Percentiles rank a stretch among this genome's conserved stretches.
Conservation (phyloP, 1,140 invertebrate species). For the Drosophila carrolli region DNA sequence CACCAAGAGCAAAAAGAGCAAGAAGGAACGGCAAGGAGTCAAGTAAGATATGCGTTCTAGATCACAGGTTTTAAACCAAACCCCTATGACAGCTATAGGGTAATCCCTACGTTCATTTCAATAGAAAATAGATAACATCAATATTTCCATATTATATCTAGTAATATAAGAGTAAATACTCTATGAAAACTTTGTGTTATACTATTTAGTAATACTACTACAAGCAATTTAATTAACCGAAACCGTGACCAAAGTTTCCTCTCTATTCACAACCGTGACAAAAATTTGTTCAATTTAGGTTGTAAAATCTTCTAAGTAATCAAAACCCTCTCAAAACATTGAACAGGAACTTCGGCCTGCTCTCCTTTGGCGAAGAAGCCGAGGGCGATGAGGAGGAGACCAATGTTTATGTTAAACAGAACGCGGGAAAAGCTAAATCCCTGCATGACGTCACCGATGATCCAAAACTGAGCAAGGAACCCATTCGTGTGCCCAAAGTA, state of each 20-base stretch:
- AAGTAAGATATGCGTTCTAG: conserved; percentile 85
- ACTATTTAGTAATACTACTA: neutral
- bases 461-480: conserved; percentile 92
- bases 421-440: conserved; percentile 93
- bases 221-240: no score
- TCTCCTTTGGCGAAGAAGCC: conserved; percentile 99
- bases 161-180: no score
- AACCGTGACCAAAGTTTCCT: neutral
- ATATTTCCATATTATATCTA: no score
- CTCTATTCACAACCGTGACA: neutral
- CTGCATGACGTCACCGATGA: conserved; percentile 97
- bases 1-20: conserved; percentile 87
- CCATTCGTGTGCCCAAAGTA: conserved; percentile 85
- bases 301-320: neutral
- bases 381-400: conserved; percentile 98
- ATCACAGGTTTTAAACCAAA: no score
- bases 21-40: conserved; percentile 86
- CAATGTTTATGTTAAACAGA: conserved; percentile 88
- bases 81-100: no score
- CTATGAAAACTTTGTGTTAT: neutral
- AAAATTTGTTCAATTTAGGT: neutral
- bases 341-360: conserved; percentile 95
- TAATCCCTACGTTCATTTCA: no score
- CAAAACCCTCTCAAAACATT: neutral
- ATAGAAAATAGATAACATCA: no score